phyloP scores from a whole-genome alignment of 2,797 vertebrate species.

The Orestias chungarensis region DNA sequence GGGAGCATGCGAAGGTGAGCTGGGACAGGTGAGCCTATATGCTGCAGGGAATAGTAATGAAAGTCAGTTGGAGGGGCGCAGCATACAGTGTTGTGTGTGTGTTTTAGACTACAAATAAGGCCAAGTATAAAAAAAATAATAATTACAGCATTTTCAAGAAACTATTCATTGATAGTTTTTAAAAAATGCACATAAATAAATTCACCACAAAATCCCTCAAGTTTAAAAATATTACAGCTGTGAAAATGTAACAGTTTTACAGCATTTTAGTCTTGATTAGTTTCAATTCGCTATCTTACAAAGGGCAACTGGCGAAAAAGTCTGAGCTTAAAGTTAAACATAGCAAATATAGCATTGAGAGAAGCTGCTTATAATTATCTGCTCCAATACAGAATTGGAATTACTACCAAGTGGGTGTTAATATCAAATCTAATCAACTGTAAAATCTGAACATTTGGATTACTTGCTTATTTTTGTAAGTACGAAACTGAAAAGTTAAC shows the following conservation, averaged over 20 bases:
- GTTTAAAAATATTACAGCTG: neutral
- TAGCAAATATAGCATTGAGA: neutral
- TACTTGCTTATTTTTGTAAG: too few relatives aligned
- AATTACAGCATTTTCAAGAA: neutral
- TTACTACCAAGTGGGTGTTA: too few relatives aligned
- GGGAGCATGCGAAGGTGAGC: conserved; percentile 2
- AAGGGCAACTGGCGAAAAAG: neutral
- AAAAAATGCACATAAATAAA: neutral
- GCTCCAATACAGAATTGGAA: too few relatives aligned
- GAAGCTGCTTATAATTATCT: too few relatives aligned
- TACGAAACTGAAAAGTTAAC: too few relatives aligned
- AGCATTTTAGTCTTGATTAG: too few relatives aligned
- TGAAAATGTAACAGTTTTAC: neutral
- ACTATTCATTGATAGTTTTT: neutral
- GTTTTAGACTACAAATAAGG: neutral
- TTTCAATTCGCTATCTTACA: too few relatives aligned
- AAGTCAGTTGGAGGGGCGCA: neutral
- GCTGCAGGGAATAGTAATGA: conserved; percentile 8
- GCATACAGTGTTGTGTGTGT: neutral
- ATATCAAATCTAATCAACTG: too few relatives aligned
- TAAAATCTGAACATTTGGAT: too few relatives aligned
- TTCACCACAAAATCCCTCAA: neutral
- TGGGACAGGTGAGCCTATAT: neutral
- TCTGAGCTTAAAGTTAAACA: neutral
- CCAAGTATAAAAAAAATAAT: neutral